phyloP scores from a whole-genome alignment of 2,797 vertebrate species.

The Crocodylus rhombifer region DNA sequence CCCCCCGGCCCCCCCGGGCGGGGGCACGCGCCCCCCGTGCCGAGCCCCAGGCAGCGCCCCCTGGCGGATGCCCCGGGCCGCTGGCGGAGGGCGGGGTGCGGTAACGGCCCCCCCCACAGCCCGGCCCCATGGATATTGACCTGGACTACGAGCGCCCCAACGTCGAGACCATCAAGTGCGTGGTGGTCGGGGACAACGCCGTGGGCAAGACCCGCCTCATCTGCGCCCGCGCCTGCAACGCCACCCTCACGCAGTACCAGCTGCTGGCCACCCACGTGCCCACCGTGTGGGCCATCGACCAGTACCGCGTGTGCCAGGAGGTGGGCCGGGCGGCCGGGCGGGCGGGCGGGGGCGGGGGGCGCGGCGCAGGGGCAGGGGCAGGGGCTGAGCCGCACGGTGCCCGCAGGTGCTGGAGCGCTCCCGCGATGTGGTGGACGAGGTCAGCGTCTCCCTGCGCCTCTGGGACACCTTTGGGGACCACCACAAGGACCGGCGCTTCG shows the following conservation, averaged over 20 bases:
- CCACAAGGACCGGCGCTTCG: slow-evolving; percentile 91
- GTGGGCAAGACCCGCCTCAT: slow-evolving; percentile 93
- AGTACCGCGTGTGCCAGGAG: slow-evolving; percentile 94
- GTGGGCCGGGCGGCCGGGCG: slow-evolving; percentile 68
- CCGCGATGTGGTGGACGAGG: slow-evolving; percentile 90
- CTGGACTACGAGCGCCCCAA: slow-evolving; percentile 95
- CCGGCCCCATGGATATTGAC: slow-evolving; percentile 92
- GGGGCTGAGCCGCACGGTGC: not conserved
- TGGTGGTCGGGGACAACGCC: slow-evolving; percentile 94
- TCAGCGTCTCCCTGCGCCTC: slow-evolving; percentile 89
- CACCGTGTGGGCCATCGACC: slow-evolving; percentile 95
- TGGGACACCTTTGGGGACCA: slow-evolving; percentile 93
- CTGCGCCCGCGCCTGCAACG: slow-evolving; percentile 93
- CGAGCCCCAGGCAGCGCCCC: too few relatives aligned
- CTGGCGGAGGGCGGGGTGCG: not conserved
- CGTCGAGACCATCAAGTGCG: slow-evolving; percentile 95
- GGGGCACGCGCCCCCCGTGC: too few relatives aligned
- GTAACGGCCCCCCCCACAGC: not conserved
- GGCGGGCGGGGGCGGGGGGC: not conserved
- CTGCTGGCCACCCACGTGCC: slow-evolving; percentile 94
- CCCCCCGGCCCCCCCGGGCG: too few relatives aligned
- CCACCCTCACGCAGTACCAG: slow-evolving; percentile 95
- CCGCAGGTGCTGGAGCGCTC: slow-evolving; percentile 89
- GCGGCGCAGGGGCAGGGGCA: too few relatives aligned
- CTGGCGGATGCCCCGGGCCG: not conserved